These are phyloP conservation scores for Pterostichus madidus DNA, from an alignment of 2,888 invertebrate genomes.

Conservation along the genomic window DNA sequence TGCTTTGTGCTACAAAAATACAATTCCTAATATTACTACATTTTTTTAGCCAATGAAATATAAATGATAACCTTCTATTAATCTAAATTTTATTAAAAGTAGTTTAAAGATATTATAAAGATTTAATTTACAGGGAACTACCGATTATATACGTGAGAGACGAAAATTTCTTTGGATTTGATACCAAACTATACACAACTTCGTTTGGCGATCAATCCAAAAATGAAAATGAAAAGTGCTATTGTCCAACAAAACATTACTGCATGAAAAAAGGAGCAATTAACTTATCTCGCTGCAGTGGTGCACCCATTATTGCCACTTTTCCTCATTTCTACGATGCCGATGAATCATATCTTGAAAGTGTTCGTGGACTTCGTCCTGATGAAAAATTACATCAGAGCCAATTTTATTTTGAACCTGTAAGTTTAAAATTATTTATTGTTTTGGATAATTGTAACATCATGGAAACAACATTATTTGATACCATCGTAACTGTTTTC, in stretches of 20 bases:
- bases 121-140: conserved; percentile 36
- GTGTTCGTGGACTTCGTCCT: conserved; percentile 81
- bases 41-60: too few relatives aligned
- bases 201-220: conserved; percentile 82
- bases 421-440: conserved; percentile 74
- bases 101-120: not conserved
- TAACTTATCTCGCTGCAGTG: conserved; percentile 81
- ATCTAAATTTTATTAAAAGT: too few relatives aligned
- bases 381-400: conserved; percentile 84
- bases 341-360: conserved; percentile 74
- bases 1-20: too few relatives aligned
- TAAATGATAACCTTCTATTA: too few relatives aligned
- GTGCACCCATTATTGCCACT: conserved; percentile 84
- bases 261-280: conserved; percentile 84
- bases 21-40: too few relatives aligned
- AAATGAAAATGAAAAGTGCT: conserved; percentile 77
- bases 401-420: conserved; percentile 86
- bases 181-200: conserved; percentile 79
- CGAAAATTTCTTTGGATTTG: conserved; percentile 54
- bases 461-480: too few relatives aligned
- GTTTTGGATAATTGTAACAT: too few relatives aligned
- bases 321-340: conserved; percentile 85
- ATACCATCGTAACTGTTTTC: too few relatives aligned
- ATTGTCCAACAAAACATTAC: conserved; percentile 77
- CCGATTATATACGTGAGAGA: conserved; percentile 34